These are phyloP conservation scores for Tragelaphus scriptus DNA, from an alignment of 2,113 vertebrate species.

Conservation along the genomic window DNA sequence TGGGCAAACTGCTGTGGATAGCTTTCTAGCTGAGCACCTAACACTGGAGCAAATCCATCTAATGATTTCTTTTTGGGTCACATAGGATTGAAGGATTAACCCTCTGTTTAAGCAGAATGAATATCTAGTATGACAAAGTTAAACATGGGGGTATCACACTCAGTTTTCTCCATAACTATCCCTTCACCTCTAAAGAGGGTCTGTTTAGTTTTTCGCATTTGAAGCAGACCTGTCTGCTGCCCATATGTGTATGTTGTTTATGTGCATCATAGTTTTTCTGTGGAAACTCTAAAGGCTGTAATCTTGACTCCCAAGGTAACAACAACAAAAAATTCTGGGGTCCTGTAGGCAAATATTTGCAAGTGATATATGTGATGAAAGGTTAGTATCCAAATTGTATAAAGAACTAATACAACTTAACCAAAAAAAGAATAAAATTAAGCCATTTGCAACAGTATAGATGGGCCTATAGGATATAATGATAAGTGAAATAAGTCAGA, in stretches of 20 bases:
- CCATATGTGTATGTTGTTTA: neutral
- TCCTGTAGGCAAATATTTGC: neutral
- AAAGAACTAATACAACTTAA: neutral
- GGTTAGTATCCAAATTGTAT: neutral
- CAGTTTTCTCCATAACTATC: neutral
- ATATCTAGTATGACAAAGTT: neutral
- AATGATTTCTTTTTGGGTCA: neutral
- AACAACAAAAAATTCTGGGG: neutral
- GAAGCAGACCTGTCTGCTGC: neutral
- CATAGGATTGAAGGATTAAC: neutral
- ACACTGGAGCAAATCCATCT: neutral
- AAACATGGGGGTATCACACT: neutral
- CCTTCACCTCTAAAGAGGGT: neutral
- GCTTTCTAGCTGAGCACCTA: neutral
- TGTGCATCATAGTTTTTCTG: neutral
- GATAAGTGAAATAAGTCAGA: neutral
- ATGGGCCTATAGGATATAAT: neutral
- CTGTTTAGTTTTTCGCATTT: neutral
- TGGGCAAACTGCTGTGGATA: neutral
- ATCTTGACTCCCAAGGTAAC: neutral
- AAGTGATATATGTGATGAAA: neutral
- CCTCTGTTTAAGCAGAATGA: neutral
- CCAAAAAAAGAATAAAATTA: neutral
- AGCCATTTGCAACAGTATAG: neutral
- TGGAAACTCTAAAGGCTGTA: neutral